Base-by-base conservation (phyloP, 2,797 vertebrate genomes). In the Clarias fuscus region DNA sequence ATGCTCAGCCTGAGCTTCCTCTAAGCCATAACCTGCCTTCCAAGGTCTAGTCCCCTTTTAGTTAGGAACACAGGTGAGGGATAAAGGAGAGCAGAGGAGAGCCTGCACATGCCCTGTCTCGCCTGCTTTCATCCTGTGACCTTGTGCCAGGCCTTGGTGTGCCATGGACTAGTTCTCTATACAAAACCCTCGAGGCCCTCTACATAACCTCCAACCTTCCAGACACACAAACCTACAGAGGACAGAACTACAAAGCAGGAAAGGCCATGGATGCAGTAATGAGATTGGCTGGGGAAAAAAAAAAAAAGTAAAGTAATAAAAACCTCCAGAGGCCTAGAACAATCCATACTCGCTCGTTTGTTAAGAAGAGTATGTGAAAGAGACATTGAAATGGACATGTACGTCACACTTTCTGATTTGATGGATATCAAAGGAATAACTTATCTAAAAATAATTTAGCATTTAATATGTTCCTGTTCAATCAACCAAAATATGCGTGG, bases 21-120 rank as follows among this genome's bases (percentile, higher is more conserved):
- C 76, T 70, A 85, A 85, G 76, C 65, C 56, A 79, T 71, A 79
- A 22, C 64, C 53, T 82, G 62, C 64, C 40, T 72, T 64, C 27
- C 78, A 82, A 65, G 75, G 75, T 85, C 84, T 48, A 53, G 61
- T 71, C 15, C 24, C 5, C 65, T n/a, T 67, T 62, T 61, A 71
- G 48, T 79, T 30, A 43, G 65, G 76, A 71, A 37, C 67, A 72
- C 13, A 20, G 77, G 67, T 62, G 37, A 80, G 58, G 58, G 64
- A 59, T 85, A 37, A 80, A 85, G 43, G 76, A 79, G 17, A 70
- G 33, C 48, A 7, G 8, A 56, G 0, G 20, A 61, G 58, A 81
- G 37, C 11, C 76, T 37, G 18, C 56, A 20, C 53, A 77, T 59
- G 53, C 27, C 56, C 58, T 2, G 18, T 37, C 30, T 78, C 18